phyloP scores from a whole-genome alignment of 2,113 vertebrate genomes.

The Serranochromis macrocephalus region DNA sequence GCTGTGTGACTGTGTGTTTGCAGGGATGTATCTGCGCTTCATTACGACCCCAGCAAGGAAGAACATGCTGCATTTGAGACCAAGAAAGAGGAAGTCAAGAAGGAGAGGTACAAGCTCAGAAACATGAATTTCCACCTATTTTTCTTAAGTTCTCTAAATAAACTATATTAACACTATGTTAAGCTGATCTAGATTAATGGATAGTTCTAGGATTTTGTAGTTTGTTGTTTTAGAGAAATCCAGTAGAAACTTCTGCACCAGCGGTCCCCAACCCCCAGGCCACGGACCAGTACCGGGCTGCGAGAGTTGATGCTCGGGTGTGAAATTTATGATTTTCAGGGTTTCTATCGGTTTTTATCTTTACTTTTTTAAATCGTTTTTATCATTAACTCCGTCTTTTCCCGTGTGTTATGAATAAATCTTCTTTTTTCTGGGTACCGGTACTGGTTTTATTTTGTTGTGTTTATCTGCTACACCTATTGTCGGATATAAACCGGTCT shows the following conservation, averaged over 20 bases:
- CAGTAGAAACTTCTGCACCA: neutral
- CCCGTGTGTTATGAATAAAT: neutral
- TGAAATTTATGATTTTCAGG: neutral
- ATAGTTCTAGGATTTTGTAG: neutral
- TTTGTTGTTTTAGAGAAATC: neutral
- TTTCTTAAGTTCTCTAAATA: neutral
- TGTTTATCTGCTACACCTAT: neutral
- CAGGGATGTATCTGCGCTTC: conserved; percentile 84
- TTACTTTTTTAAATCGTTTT: neutral
- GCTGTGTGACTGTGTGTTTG: neutral
- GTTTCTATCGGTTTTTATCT: neutral
- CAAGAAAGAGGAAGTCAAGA: conserved; percentile 60
- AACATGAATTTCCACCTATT: neutral
- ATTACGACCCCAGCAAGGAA: conserved; percentile 86
- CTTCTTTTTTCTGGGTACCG: neutral
- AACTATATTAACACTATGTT: neutral
- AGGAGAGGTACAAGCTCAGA: conserved; percentile 74
- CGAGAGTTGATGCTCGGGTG: neutral
- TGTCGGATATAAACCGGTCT: neutral
- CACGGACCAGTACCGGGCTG: neutral
- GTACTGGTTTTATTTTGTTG: neutral
- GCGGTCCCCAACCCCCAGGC: neutral
- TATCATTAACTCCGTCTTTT: neutral
- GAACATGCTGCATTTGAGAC: conserved; percentile 85
- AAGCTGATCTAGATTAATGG: neutral